These are phyloP conservation scores for Antitype chi DNA, from an alignment of 2,888 invertebrate species.

Conservation along the genomic window DNA sequence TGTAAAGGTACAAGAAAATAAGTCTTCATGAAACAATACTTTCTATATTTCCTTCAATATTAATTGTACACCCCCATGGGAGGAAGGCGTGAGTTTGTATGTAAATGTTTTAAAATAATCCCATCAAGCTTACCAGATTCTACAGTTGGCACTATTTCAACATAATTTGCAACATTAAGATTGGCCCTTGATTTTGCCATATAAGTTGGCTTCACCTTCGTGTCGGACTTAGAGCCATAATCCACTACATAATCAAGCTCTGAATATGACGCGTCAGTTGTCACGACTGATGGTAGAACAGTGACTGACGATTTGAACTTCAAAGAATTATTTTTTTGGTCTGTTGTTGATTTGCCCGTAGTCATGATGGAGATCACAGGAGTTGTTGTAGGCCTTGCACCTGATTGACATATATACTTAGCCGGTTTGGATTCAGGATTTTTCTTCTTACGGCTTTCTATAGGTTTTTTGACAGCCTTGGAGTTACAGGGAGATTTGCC, in stretches of 20 bases:
- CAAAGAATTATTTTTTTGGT: slow-evolving; percentile 18
- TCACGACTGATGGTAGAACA: slow-evolving; percentile 41
- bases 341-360: background rate
- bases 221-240: slow-evolving; percentile 35
- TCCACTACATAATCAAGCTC: slow-evolving; percentile 38
- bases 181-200: slow-evolving; percentile 1
- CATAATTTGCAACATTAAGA: slow-evolving; percentile 11
- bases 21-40: too few relatives aligned
- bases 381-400: background rate
- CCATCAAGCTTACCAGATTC: slow-evolving; percentile 25
- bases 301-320: slow-evolving; percentile 60
- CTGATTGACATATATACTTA: background rate
- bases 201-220: background rate
- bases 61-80: too few relatives aligned
- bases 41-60: too few relatives aligned
- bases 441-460: background rate
- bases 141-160: background rate
- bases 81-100: too few relatives aligned
- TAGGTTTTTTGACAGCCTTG: slow-evolving; percentile 1
- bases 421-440: background rate
- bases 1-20: too few relatives aligned
- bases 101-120: background rate
- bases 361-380: slow-evolving; percentile 28
- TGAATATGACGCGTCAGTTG: slow-evolving; percentile 44
- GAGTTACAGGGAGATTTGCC: background rate